A percentile compares a stretch with the other conserved stretches of the same genome.
These are phyloP conservation scores for Trachymyrmex septentrionalis DNA, from an alignment of 1,140 invertebrate species.

Conservation along the genomic window DNA sequence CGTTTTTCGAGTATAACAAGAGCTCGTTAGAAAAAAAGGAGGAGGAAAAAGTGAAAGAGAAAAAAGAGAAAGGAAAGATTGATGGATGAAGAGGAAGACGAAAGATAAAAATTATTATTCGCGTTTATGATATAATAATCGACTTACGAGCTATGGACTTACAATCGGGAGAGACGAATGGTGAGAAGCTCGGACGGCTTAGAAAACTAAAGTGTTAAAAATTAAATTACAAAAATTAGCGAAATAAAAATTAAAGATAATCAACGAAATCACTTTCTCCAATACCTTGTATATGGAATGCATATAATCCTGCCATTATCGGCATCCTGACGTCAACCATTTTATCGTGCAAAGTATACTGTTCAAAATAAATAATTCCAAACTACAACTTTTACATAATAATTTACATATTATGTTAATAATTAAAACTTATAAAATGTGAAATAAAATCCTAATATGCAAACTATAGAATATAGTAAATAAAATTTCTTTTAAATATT, in stretches of 20 bases:
- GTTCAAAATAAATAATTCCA: slow-evolving; percentile 3
- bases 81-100: slow-evolving; percentile 47
- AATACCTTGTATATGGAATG: slow-evolving; percentile 72
- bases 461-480: neutral
- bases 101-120: slow-evolving; percentile 60
- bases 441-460: neutral
- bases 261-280: slow-evolving; percentile 40
- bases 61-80: slow-evolving; percentile 50
- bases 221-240: slow-evolving; percentile 29
- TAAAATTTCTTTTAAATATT: slow-evolving; percentile 8
- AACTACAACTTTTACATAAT: slow-evolving; percentile 1
- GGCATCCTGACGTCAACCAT: neutral
- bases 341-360: slow-evolving; percentile 9
- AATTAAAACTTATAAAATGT: slow-evolving; percentile 17
- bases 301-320: slow-evolving; percentile 67
- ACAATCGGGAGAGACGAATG: slow-evolving; percentile 42
- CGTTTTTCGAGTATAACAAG: slow-evolving; percentile 71
- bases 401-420: slow-evolving; percentile 19
- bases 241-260: slow-evolving; percentile 21
- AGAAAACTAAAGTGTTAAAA: slow-evolving; percentile 12
- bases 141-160: slow-evolving; percentile 70
- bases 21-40: slow-evolving; percentile 70
- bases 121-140: slow-evolving; percentile 58
- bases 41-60: slow-evolving; percentile 39
- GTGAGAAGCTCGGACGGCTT: slow-evolving; percentile 32